These are phyloP conservation scores for Drosophila pseudoobscura DNA, from an alignment of 1,140 invertebrate species.

Conservation along the genomic window DNA sequence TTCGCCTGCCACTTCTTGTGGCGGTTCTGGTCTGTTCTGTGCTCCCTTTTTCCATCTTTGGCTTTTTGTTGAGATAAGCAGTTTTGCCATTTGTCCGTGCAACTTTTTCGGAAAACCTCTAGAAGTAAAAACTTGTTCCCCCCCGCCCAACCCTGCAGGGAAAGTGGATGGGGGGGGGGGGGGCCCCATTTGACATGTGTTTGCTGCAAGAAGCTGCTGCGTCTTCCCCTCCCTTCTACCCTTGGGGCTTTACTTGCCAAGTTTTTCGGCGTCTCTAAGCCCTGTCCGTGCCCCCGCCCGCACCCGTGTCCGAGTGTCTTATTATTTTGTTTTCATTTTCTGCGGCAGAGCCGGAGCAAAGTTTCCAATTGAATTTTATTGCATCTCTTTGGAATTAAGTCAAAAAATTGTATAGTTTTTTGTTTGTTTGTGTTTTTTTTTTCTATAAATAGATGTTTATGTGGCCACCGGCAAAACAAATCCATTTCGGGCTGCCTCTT, in stretches of 20 bases:
- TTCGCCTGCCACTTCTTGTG: slow-evolving; percentile 14
- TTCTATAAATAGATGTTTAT: too few species aligned
- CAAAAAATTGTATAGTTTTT: slow-evolving; percentile 60
- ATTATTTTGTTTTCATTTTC: slow-evolving; percentile 80
- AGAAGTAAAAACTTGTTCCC: slow-evolving; percentile 71
- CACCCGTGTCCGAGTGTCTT: slow-evolving; percentile 1
- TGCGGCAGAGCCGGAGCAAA: slow-evolving; percentile 42
- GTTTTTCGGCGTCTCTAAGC: slow-evolving; percentile 63
- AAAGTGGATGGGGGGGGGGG: not conserved
- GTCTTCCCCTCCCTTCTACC: slow-evolving; percentile 1
- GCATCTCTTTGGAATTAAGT: slow-evolving; percentile 71
- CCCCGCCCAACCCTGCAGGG: too few species aligned
- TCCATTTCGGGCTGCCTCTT: too few species aligned
- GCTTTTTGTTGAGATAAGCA: slow-evolving; percentile 79
- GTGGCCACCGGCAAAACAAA: too few species aligned
- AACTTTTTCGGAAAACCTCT: slow-evolving; percentile 40
- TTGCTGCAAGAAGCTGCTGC: slow-evolving; percentile 56
- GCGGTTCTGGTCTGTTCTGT: slow-evolving; percentile 9
- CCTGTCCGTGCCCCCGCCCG: not conserved
- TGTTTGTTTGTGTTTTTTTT: not conserved
- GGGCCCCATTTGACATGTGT: slow-evolving; percentile 71
- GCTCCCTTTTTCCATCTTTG: slow-evolving; percentile 47
- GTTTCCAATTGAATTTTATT: slow-evolving; percentile 78
- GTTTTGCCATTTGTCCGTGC: slow-evolving; percentile 57
- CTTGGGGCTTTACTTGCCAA: slow-evolving; percentile 69